Base-by-base conservation (phyloP, 2,113 vertebrate species). In the Oceanites oceanicus region DNA sequence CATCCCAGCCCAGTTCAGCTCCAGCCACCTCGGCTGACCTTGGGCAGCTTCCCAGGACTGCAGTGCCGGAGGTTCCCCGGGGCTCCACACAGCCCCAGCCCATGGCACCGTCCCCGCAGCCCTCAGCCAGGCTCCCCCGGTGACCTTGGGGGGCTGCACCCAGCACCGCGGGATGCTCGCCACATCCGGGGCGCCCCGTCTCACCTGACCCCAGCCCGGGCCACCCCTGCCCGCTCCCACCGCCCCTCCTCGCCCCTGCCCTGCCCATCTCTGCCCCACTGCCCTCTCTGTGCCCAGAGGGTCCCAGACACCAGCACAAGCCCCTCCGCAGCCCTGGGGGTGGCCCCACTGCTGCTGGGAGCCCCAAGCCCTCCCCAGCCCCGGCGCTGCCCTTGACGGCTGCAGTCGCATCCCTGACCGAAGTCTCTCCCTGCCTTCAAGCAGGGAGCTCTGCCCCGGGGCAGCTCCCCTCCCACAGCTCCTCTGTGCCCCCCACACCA, bases 61-160 rank as follows among this genome's bases (percentile, higher is more conserved):
- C 9, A 5, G 25, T 6, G 5, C 16, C 13, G 1, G 38, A 29
- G 50, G 16, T 6, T 3, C 3, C 45, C 63, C 78, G 1, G 56
- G 38, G 14, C 21, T 6, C 7, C 20, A 7, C 16, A 2, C 42
- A 16, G 61, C 70, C 74, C 77, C 56, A 6, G 12, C 18, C 61
- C 36, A 4, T 1, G 0, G 22, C 79, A 30, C 6, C 0, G 36
- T 4, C 77, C 47, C n/a, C 3, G 0, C 79, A 79, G 61, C 45
- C 42, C 66, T 12, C 0, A 0, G 26, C 49, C 0, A 0, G 53
- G 40, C 67, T 76, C 66, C 78, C 26, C 52, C 3, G 0, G 73
- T 91, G 94, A 96, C 91, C 94, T 96, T 96, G 92, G 61, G 49
- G 85, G 44, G 55, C 73, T 7, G 65, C 76, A 27, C 10, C 3